These are phyloP conservation scores for Eristalinus aeneus DNA, from an alignment of 2,888 invertebrate genomes.

Conservation along the genomic window DNA sequence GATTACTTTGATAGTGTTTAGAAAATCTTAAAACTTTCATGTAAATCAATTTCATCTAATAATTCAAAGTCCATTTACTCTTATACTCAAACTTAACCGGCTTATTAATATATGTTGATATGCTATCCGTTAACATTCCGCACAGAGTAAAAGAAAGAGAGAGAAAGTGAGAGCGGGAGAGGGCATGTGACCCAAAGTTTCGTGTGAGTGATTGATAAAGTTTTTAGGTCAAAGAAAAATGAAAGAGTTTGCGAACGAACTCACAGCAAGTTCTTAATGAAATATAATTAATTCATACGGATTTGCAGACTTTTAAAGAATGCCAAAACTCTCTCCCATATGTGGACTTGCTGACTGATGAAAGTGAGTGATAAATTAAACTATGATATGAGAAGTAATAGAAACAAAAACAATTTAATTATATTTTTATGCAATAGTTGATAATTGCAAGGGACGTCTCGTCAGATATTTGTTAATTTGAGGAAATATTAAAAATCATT, in stretches of 20 bases:
- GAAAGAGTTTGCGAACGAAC: slow-evolving; percentile 55
- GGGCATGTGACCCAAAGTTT: slow-evolving; percentile 14
- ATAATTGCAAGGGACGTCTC: too few relatives aligned
- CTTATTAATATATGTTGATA: background rate
- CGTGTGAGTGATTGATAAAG: slow-evolving; percentile 6
- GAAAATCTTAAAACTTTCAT: background rate
- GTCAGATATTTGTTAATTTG: too few relatives aligned
- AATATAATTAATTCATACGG: background rate
- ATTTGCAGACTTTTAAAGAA: background rate
- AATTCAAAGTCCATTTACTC: background rate
- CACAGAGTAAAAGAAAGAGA: too few relatives aligned
- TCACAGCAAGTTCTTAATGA: background rate
- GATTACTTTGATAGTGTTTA: too few relatives aligned
- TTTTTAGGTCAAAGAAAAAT: slow-evolving; percentile 50
- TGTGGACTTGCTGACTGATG: background rate
- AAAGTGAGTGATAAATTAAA: background rate
- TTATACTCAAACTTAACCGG: background rate
- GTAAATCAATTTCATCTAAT: background rate
- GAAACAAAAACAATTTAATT: background rate
- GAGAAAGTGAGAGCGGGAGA: background rate
- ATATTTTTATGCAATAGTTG: background rate
- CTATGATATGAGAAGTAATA: background rate
- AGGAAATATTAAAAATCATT: too few relatives aligned
- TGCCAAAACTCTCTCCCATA: background rate
- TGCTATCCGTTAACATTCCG: too few relatives aligned